Base-by-base conservation (phyloP, 2,113 vertebrate genomes). In the Scortum barcoo region DNA sequence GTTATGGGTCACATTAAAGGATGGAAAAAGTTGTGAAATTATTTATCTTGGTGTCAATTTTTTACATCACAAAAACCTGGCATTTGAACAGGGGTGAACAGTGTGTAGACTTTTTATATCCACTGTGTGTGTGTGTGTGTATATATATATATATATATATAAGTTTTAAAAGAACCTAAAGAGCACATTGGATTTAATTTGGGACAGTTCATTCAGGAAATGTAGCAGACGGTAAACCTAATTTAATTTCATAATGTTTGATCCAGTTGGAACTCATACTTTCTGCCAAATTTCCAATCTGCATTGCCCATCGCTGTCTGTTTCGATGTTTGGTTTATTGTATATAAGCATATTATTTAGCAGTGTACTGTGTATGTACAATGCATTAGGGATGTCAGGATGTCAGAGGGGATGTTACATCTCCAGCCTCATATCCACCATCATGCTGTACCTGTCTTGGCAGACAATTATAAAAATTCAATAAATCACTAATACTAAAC, bases 401-500 rank as follows among this genome's bases (percentile, higher is more conserved):
- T 26, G 72, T 42, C 0, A 7, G 4, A n/a, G n/a, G n/a, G n/a
- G n/a, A n/a, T n/a, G n/a, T n/a, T n/a, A n/a, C n/a, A n/a, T 65
- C 17, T 53, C 20, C 44, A 38, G 16, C 9, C 73, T 50, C 58
- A 7, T 14, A 20, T 38, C 22, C 57, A 73, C 5, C 30, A 30
- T 78, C 11, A 30, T n/a, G 7, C 40, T 61, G 36, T 4, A 66
- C 7, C 30, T 19, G 20, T 72, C 16, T 72, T 61, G 60, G 66
- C 48, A 46, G 72, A 72, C 61, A 69, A 50, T 77, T 73, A 16
- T 57, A 9, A 17, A 67, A 20, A 50, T 60, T 3, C 63, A 85
- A 70, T 63, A 85, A 76, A 81, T 30, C 38, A 5, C 38, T 10
- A n/a, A 38, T 12, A 20, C 12, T 30, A 40, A 79, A 68, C 5